These are phyloP conservation scores for Rhagoletis zephyria DNA, from an alignment of 1,140 invertebrate genomes.

Conservation along the genomic window DNA sequence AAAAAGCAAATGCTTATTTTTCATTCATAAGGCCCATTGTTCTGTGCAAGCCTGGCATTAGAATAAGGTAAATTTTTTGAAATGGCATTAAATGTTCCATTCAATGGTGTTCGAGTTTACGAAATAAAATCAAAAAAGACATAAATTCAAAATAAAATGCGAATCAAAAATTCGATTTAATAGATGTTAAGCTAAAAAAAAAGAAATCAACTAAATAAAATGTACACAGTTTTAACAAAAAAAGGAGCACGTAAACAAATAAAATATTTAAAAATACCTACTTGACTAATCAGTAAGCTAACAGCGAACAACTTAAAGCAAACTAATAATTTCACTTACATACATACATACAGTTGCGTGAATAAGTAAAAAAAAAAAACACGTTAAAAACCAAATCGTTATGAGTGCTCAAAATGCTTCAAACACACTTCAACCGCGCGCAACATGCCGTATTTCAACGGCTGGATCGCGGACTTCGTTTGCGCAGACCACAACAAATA, in stretches of 20 bases:
- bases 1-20: too few species aligned
- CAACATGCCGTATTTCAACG: neutral
- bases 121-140: constrained; percentile 18
- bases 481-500: neutral
- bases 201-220: neutral
- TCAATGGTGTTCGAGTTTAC: constrained; percentile 25
- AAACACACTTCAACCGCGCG: too few species aligned
- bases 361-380: neutral
- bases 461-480: too few species aligned
- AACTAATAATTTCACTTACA: too few species aligned
- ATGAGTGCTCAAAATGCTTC: neutral
- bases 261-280: neutral
- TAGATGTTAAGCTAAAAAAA: neutral
- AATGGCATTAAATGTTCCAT: constrained; percentile 12
- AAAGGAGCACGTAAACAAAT: neutral
- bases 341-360: too few species aligned
- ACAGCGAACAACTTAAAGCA: neutral
- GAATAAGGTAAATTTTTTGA: constrained; percentile 10
- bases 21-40: too few species aligned
- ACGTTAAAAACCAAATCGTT: constrained; percentile 7
- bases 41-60: neutral
- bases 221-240: neutral
- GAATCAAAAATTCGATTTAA: neutral
- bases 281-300: neutral
- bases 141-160: neutral